Evolutionary conservation across 2,888 invertebrate genomes (phyloP), one percentile per base, ranked within the genome.

Genomic region (Rhagophthalmus giganteus): DNA sequence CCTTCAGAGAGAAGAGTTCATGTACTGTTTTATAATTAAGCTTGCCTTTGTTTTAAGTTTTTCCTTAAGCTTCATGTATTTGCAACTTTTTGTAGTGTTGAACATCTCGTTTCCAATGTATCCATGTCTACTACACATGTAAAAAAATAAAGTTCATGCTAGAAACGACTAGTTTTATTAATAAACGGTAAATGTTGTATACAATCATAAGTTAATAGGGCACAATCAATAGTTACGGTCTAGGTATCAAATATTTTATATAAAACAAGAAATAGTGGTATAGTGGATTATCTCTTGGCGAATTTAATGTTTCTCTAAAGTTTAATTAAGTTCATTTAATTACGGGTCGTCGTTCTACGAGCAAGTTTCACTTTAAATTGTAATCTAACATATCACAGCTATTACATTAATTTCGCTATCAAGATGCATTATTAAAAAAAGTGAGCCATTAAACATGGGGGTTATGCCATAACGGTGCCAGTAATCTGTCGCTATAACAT

Each of bases 1-100:
- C 96, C 15, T 96, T 94, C 80, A 86, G 94, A 60, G 94, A 94
- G 76, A 94, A 94, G 78, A 91, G 88, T 72, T 87, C 90, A 52
- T 94, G 94, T 78, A 83, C 82, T 65, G 79, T 94, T 65, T 80
- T 94, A 61, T 94, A 89, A 86, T 33, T 44, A n/a, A n/a, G n/a
- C 14, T 2, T 34, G 7, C 9, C 16, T 11, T 6, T 31, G 10
- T 4, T 34, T 5, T 15, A 28, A 35, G 26, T 3, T 24, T 27
- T 12, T 14, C 35, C 32, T 31, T 14, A 28, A 20, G 30, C 13
- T 37, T 5, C 12, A 12, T 14, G 8, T 14, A 2, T 32, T 5
- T 32, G 14, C 8, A 8, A 6, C 13, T 12, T 6, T 37, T 37
- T 11, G 11, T 37, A 4, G 20, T 25, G 20, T 37, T 5, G 20